A percentile compares a stretch with the other conserved stretches of the same genome.
Conservation (phyloP, 2,113 vertebrate genomes). For the Scortum barcoo region DNA sequence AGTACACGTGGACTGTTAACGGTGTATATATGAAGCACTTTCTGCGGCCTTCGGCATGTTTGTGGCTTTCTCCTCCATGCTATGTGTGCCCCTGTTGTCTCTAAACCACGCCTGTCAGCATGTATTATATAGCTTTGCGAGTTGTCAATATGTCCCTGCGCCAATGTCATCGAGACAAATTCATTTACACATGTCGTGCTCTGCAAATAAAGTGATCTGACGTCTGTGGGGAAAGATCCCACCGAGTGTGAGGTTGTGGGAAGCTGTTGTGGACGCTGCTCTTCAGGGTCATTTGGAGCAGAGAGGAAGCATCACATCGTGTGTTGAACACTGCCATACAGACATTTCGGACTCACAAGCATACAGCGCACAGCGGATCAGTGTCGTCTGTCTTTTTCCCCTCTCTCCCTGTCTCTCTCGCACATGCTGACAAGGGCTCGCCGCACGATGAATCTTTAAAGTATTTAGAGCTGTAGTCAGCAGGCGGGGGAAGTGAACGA, state of each 20-base stretch:
- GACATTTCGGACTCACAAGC: background rate
- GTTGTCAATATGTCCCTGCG: conserved; percentile 44
- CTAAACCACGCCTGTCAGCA: conserved; percentile 52
- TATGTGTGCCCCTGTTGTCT: conserved; percentile 40
- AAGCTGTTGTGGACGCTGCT: conserved; percentile 22
- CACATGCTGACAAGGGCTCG: conserved; percentile 44
- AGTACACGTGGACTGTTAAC: background rate
- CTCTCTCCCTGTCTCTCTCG: background rate
- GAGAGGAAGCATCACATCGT: background rate
- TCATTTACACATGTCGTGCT: conserved; percentile 48
- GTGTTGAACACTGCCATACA: conserved; percentile 1
- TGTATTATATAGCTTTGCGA: conserved; percentile 11
- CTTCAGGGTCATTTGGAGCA: conserved; percentile 40
- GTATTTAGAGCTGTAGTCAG: conserved; percentile 61
- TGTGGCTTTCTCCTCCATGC: background rate
- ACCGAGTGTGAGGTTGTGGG: background rate
- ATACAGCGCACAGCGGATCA: background rate
- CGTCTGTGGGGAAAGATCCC: background rate
- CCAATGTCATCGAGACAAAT: conserved; percentile 56
- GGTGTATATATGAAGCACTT: background rate
- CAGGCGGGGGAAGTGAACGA: conserved; percentile 49
- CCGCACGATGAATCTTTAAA: conserved; percentile 42
- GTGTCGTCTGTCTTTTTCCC: conserved; percentile 4
- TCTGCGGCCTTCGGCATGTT: background rate
- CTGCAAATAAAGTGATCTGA: conserved; percentile 40